Conservation (phyloP, 2,797 vertebrate species). For the Graptemys geographica region DNA sequence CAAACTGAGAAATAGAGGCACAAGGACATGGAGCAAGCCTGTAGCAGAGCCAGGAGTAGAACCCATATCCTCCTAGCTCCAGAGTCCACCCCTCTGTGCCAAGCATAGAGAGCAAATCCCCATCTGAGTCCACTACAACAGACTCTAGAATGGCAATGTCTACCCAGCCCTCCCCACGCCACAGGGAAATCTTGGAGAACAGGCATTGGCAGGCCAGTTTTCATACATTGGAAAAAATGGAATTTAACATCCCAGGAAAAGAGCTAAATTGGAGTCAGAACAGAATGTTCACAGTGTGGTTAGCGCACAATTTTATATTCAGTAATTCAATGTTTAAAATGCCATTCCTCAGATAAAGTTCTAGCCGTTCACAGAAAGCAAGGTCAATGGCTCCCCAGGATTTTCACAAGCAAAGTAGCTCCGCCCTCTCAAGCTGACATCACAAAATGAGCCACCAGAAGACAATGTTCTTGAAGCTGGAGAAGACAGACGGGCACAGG, state of each 20-base stretch:
- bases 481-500: neutral
- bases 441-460: no score
- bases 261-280: neutral
- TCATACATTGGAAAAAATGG: neutral
- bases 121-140: neutral
- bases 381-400: neutral
- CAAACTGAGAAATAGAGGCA: neutral
- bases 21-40: neutral
- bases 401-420: neutral
- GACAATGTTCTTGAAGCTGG: neutral
- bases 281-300: neutral
- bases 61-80: neutral
- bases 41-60: neutral
- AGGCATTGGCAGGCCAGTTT: neutral
- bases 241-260: neutral
- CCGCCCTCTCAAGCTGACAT: neutral
- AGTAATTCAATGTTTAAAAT: neutral
- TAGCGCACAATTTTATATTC: slow-evolving; percentile 2
- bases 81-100: neutral
- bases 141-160: neutral
- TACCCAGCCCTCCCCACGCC: neutral
- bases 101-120: neutral
- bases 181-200: neutral
- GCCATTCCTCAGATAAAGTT: slow-evolving; percentile 1
- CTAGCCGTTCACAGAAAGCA: neutral